Percentiles rank a stretch among this genome's conserved stretches.
These are phyloP conservation scores for Aphidius ervi DNA, from an alignment of 1,140 invertebrate genomes.

Conservation along the genomic window DNA sequence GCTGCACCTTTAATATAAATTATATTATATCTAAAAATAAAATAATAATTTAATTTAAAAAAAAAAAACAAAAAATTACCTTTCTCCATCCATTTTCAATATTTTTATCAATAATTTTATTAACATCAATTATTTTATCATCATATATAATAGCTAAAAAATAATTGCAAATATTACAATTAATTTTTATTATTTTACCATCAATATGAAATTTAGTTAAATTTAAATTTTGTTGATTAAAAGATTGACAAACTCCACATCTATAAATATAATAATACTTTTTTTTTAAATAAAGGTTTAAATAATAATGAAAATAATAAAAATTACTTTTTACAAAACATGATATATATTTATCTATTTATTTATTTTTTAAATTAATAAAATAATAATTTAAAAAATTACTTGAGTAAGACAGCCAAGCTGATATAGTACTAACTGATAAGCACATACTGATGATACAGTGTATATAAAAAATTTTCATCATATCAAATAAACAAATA, in stretches of 20 bases:
- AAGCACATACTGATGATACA: background rate
- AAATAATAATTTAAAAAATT: too few species aligned
- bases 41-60: background rate
- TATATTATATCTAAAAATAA: background rate
- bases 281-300: background rate
- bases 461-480: background rate
- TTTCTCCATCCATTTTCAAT: conserved; percentile 26
- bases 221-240: conserved; percentile 9
- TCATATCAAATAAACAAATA: background rate
- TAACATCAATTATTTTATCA: conserved; percentile 24
- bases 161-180: conserved; percentile 24
- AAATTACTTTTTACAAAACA: conserved; percentile 12
- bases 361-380: too few species aligned
- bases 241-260: background rate
- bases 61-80: conserved; percentile 15
- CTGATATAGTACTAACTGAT: too few species aligned
- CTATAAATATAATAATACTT: conserved; percentile 1
- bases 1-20: conserved; percentile 18
- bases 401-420: too few species aligned
- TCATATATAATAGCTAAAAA: conserved; percentile 24
- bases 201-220: conserved; percentile 20
- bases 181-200: conserved; percentile 20
- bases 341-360: background rate
- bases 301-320: too few species aligned
- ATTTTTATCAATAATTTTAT: conserved; percentile 19